Percentiles rank a stretch among this genome's conserved stretches.
phyloP scores from a whole-genome alignment of 2,888 invertebrate species.

The Ctena decussata region DNA sequence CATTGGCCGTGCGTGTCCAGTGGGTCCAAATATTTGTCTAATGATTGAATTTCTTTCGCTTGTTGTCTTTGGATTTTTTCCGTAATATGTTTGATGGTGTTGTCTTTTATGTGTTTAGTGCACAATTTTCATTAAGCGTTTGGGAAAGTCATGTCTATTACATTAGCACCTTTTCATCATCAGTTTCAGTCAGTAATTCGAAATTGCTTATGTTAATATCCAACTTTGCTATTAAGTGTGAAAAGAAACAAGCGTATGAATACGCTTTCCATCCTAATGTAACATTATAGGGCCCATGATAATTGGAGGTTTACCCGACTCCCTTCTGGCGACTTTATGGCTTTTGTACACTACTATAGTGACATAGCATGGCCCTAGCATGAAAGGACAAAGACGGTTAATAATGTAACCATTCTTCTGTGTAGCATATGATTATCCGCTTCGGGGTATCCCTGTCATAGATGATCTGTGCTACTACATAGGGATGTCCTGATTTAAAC shows the following conservation, averaged over 20 bases:
- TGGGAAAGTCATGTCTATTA: conserved; percentile 12
- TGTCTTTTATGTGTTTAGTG: conserved; percentile 20
- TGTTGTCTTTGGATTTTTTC: background rate
- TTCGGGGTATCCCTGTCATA: background rate
- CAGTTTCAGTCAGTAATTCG: background rate
- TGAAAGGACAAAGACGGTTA: background rate
- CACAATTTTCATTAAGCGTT: background rate
- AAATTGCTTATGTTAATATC: background rate
- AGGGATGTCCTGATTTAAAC: background rate
- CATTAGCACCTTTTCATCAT: conserved; percentile 17
- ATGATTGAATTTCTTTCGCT: background rate
- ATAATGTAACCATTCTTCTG: background rate
- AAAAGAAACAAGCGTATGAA: background rate
- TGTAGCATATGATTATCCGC: background rate
- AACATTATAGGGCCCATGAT: background rate
- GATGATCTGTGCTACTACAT: background rate
- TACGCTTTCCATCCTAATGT: background rate
- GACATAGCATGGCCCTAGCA: background rate
- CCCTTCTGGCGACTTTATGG: background rate
- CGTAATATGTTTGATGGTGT: background rate
- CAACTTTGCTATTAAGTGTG: background rate
- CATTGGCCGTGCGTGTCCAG: conserved; percentile 26
- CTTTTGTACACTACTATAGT: background rate
- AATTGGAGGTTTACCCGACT: background rate
- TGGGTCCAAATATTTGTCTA: conserved; percentile 25